These are phyloP conservation scores for Porites australiensis DNA, from an alignment of 64 coral and sea anemone genomes.

Conservation along the genomic window DNA sequence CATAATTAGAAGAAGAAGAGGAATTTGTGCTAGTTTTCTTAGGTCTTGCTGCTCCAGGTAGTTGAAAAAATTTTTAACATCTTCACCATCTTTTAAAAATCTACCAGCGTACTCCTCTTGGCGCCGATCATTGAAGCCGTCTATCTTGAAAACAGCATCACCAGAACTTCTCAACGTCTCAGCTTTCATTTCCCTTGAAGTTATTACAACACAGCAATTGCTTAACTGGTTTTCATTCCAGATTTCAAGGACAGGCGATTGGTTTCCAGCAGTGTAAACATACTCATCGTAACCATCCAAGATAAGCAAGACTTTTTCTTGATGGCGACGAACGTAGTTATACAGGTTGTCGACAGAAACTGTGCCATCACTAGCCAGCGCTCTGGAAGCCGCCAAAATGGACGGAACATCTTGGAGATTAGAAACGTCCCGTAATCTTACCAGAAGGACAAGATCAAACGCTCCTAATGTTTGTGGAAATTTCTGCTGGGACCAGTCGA, in stretches of 20 bases:
- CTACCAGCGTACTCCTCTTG: conserved; percentile 5
- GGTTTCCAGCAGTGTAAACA: not conserved
- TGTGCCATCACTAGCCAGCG: not conserved
- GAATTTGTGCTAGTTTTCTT: no score
- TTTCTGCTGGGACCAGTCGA: not conserved
- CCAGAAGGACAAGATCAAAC: not conserved
- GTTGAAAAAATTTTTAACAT: no score
- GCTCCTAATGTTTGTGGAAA: no score
- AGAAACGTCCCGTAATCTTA: not conserved
- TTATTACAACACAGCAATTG: conserved; percentile 25
- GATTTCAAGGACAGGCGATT: not conserved
- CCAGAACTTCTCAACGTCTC: conserved; percentile 15
- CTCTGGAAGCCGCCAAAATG: not conserved
- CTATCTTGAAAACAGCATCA: conserved; percentile 15
- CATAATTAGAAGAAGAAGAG: no score
- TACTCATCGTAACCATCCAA: conserved; percentile 61
- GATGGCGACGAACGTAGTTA: not conserved
- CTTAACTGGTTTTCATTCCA: not conserved
- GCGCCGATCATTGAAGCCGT: conserved; percentile 12
- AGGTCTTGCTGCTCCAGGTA: no score
- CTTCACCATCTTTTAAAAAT: conserved; percentile 37
- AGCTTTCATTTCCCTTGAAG: conserved; percentile 2
- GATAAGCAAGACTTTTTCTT: conserved; percentile 46
- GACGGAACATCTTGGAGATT: not conserved
- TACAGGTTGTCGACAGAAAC: not conserved